Evolutionary conservation across 2,888 invertebrate genomes (phyloP).

Genomic region (Phortica magna): DNA sequence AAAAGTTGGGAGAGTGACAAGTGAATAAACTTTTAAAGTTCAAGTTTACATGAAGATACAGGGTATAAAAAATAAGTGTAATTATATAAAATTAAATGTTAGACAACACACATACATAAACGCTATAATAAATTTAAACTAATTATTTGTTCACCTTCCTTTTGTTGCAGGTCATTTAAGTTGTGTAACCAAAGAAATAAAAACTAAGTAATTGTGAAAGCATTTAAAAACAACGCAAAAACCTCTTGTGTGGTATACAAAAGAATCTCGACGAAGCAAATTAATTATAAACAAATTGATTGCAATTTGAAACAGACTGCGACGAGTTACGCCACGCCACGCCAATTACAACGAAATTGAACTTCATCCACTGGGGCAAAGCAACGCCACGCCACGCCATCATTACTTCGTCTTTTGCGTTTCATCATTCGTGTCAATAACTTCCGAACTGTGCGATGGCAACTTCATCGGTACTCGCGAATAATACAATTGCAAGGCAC

Average conservation of each 20-base stretch:
- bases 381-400: background rate
- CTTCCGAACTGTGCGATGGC: slow-evolving; percentile 69
- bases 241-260: background rate
- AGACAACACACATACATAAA: too few relatives aligned
- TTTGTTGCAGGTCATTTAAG: slow-evolving; percentile 50
- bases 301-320: slow-evolving; percentile 18
- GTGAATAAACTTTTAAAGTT: too few relatives aligned
- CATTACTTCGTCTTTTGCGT: too few relatives aligned
- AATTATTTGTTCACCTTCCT: slow-evolving; percentile 27
- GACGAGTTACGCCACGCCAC: slow-evolving; percentile 46
- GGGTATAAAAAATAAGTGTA: too few relatives aligned
- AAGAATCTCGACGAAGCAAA: slow-evolving; percentile 17
- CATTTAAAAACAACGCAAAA: slow-evolving; percentile 18
- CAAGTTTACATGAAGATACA: too few relatives aligned
- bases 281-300: slow-evolving; percentile 25
- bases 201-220: background rate
- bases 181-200: slow-evolving; percentile 21
- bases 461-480: slow-evolving; percentile 76
- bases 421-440: background rate
- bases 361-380: slow-evolving; percentile 34
- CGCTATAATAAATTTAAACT: background rate
- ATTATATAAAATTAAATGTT: too few relatives aligned
- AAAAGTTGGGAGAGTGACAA: too few relatives aligned
- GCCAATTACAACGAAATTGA: slow-evolving; percentile 19
- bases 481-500: slow-evolving; percentile 72